These are phyloP conservation scores for Subacronicta megacephala DNA, from an alignment of 2,888 invertebrate genomes.

Conservation along the genomic window DNA sequence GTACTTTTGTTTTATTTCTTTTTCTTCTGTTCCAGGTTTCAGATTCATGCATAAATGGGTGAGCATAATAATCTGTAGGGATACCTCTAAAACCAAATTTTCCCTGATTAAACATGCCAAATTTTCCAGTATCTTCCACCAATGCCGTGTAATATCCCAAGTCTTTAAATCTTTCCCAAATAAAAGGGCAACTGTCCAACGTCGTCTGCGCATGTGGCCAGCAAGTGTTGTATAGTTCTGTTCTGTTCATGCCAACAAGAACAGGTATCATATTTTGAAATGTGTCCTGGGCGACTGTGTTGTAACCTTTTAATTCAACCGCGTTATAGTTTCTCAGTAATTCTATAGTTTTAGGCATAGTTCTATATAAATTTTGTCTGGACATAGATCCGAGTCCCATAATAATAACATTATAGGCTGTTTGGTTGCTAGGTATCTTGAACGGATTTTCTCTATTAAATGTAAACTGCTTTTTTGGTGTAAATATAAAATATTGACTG, in stretches of 20 bases:
- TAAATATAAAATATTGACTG: slow-evolving; percentile 91
- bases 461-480: slow-evolving; percentile 75
- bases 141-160: slow-evolving; percentile 93
- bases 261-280: slow-evolving; percentile 95
- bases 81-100: slow-evolving; percentile 86
- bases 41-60: slow-evolving; percentile 91
- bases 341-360: slow-evolving; percentile 92
- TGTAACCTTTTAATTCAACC: slow-evolving; percentile 95
- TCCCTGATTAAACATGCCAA: slow-evolving; percentile 45
- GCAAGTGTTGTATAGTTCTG: slow-evolving; percentile 90
- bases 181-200: slow-evolving; percentile 93
- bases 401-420: slow-evolving; percentile 91
- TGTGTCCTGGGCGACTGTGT: slow-evolving; percentile 96
- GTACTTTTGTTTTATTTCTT: neutral
- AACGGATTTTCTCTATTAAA: slow-evolving; percentile 38
- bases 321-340: slow-evolving; percentile 89
- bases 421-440: slow-evolving; percentile 31
- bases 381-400: slow-evolving; percentile 95
- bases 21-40: slow-evolving; percentile 9
- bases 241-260: slow-evolving; percentile 91
- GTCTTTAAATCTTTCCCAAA: slow-evolving; percentile 94
- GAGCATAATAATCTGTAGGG: slow-evolving; percentile 95
- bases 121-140: slow-evolving; percentile 92
- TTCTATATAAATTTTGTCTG: slow-evolving; percentile 93
- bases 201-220: slow-evolving; percentile 84